phyloP scores from a whole-genome alignment of 2,888 invertebrate species.

The Lasioglossum oenotherae region DNA sequence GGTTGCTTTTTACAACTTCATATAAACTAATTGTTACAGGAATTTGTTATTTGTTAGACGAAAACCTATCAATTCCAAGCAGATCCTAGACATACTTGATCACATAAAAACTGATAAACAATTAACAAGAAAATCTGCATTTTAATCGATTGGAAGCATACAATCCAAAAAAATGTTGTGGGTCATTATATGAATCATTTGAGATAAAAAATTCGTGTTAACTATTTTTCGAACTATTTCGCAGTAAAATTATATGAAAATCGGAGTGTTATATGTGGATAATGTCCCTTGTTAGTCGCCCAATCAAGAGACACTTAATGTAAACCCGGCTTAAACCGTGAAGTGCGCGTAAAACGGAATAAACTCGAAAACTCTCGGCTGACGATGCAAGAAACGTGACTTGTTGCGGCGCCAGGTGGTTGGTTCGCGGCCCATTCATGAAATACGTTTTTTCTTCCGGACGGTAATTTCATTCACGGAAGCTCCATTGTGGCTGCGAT shows the following conservation, averaged over 20 bases:
- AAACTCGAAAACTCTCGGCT: not conserved
- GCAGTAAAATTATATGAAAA: not conserved
- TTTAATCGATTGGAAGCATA: no score
- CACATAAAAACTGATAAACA: no score
- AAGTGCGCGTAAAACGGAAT: not conserved
- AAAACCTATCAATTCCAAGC: no score
- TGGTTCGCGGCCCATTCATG: constrained; percentile 34
- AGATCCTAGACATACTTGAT: no score
- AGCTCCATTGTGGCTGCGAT: constrained; percentile 39
- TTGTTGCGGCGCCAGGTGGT: constrained; percentile 25
- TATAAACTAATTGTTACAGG: no score
- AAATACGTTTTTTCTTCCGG: constrained; percentile 12
- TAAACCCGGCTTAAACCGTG: not conserved
- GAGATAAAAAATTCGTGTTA: not conserved
- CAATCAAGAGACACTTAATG: not conserved
- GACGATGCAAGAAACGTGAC: not conserved
- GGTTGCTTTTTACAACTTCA: no score
- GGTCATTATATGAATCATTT: no score
- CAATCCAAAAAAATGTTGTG: no score
- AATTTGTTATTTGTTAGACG: no score
- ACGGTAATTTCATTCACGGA: constrained; percentile 33
- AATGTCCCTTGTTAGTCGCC: no score
- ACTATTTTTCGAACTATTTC: not conserved
- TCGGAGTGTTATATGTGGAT: not conserved
- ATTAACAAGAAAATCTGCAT: no score